These are phyloP conservation scores for Kuschelorhynchus macadamiae DNA, from an alignment of 2,888 invertebrate genomes.

Conservation along the genomic window DNA sequence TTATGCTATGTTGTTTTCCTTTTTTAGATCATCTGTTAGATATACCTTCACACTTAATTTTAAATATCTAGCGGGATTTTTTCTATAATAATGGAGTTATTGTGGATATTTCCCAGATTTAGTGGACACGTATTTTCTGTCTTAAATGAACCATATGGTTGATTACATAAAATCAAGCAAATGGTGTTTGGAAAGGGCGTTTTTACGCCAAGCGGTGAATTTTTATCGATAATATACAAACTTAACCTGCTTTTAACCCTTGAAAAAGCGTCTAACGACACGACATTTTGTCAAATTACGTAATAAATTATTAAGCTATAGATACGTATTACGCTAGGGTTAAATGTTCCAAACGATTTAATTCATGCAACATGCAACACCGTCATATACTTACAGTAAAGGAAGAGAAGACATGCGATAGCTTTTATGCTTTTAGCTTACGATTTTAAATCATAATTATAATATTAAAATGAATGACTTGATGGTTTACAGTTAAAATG, in stretches of 20 bases:
- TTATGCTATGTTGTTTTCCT: no score
- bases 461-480: not conserved
- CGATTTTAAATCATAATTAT: not conserved
- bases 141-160: slow-evolving; percentile 23
- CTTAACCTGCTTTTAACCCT: slow-evolving; percentile 22
- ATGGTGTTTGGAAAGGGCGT: slow-evolving; percentile 32
- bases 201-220: slow-evolving; percentile 14
- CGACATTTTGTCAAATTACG: slow-evolving; percentile 64
- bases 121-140: not conserved
- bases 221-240: slow-evolving; percentile 25
- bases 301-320: slow-evolving; percentile 65
- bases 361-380: slow-evolving; percentile 54
- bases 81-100: no score
- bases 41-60: no score
- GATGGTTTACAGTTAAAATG: no score
- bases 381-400: slow-evolving; percentile 9
- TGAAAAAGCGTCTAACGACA: slow-evolving; percentile 49
- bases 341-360: slow-evolving; percentile 61
- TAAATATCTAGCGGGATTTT: no score
- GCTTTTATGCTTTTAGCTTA: slow-evolving; percentile 15
- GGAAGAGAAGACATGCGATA: slow-evolving; percentile 31
- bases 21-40: no score
- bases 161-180: slow-evolving; percentile 30
- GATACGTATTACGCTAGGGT: slow-evolving; percentile 66
- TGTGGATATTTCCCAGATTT: no score